Evolutionary conservation across 2,888 invertebrate species (phyloP).

Genomic region (Lepidonotus clava): DNA sequence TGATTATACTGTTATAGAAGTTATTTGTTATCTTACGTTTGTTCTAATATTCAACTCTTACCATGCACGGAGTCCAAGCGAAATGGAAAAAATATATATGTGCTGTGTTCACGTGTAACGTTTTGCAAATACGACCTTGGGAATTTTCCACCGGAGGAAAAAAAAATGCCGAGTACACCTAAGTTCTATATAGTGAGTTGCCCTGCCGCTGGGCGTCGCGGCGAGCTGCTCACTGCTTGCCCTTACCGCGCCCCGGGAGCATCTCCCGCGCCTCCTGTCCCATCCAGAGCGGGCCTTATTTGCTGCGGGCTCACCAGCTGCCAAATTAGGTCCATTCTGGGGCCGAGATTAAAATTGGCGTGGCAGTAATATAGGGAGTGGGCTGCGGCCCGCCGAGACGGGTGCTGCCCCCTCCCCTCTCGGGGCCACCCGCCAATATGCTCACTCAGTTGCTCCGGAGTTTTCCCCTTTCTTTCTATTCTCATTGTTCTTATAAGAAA

Average conservation of each 20-base stretch:
- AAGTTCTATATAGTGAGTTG: background rate
- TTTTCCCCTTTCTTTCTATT: too few species aligned
- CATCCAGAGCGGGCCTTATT: constrained; percentile 3
- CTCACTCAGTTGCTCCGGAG: too few species aligned
- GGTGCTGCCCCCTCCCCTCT: constrained; percentile 8
- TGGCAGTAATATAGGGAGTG: constrained; percentile 13
- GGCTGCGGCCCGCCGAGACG: background rate
- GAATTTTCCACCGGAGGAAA: background rate
- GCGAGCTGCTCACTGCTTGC: background rate
- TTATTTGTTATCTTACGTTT: too few species aligned
- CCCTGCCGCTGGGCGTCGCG: background rate
- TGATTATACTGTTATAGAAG: too few species aligned
- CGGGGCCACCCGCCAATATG: background rate
- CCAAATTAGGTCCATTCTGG: constrained; percentile 38
- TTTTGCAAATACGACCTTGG: too few species aligned
- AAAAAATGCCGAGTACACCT: background rate
- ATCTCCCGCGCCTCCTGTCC: background rate
- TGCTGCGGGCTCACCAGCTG: constrained; percentile 31
- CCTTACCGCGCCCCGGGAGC: background rate
- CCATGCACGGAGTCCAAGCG: too few species aligned
- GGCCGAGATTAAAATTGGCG: constrained; percentile 34
- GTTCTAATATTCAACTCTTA: too few species aligned
- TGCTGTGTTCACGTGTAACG: too few species aligned
- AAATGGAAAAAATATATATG: too few species aligned
- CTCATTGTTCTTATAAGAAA: too few species aligned